Evolutionary conservation across 2,113 vertebrate genomes (phyloP).

Genomic region (Phrynosoma blainvillii): DNA sequence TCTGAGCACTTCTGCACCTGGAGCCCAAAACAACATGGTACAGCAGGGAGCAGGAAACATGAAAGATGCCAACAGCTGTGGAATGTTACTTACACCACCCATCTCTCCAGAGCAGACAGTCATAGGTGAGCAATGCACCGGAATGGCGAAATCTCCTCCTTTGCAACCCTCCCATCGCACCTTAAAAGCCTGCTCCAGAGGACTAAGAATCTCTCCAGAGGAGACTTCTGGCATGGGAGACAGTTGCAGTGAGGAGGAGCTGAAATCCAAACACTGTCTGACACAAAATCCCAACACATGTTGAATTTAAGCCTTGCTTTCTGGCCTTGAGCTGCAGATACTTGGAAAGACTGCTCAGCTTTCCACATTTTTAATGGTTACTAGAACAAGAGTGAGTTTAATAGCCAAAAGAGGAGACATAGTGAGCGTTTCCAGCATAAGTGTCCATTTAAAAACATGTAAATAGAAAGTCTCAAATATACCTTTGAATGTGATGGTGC

Average conservation of each 20-base stretch:
- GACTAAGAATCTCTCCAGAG: no score
- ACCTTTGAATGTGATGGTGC: neutral
- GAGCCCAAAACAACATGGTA: conserved; percentile 72
- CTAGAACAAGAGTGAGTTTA: neutral
- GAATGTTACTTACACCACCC: conserved; percentile 93
- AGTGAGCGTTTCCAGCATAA: neutral
- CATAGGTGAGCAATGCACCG: conserved; percentile 75
- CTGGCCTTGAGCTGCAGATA: neutral
- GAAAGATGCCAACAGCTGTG: conserved; percentile 91
- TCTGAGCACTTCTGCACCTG: conserved; percentile 79
- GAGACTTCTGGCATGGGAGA: no score
- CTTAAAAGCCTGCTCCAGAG: no score
- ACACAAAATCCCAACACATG: no score
- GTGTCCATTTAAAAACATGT: neutral
- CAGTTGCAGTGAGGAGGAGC: no score
- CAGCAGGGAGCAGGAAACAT: conserved; percentile 80
- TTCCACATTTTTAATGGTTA: neutral
- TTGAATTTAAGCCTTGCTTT: no score
- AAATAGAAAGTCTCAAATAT: neutral
- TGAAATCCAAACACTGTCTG: no score
- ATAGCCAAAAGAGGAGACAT: neutral
- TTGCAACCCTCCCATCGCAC: no score
- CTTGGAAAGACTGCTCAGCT: no score
- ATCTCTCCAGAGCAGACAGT: conserved; percentile 93
- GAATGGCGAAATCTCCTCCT: no score